Evolutionary conservation across 23 tunicate genomes (phyloP), one percentile per base, ranked within the genome.

Genomic region (Trididemnum nubilum): DNA sequence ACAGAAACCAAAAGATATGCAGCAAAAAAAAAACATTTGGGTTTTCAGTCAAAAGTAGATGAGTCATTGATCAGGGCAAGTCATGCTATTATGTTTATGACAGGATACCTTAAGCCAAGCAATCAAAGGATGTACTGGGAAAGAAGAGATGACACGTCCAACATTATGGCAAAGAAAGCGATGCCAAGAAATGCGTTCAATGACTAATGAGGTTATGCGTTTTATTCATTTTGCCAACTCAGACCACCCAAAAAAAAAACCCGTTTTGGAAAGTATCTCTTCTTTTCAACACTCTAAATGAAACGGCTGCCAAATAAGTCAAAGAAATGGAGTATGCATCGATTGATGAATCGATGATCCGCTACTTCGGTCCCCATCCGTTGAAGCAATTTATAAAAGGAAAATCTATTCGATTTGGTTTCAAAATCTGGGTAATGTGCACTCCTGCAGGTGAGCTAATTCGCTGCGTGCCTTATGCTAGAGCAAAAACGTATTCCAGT

Each of bases 111-210:
- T 12, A 61, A 15, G 3, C 67, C 67, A 23, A 3, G 26, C 26
- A 15, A 61, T 26, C 29, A 26, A 3, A 61, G 67, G n/a, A 61
- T 24, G 67, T n/a, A 61, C n/a, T 61, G 67, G 67, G 28, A 61
- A n/a, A 61, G n/a, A 24, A 61, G 67, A 61, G 67, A n/a, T 12
- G 67, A 61, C 26, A 61, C 67, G n/a, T 61, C 67, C 67, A 61
- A 61, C n/a, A 26, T n/a, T 22, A 12, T 61, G 67, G 22, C 26
- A n/a, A 61, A 5, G 29, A 61, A 22, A 61, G 67, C 67, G 5
- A 61, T 61, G 67, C n/a, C 67, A 15, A 61, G 26, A 61, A 61
- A 61, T n/a, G n/a, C 67, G 5, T 61, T 61, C n/a, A 3, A n/a
- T n/a, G n/a, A n/a, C n/a, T n/a, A n/a, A n/a, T 61, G 26, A 61